Conservation (phyloP, 1,140 invertebrate genomes). For the Ceratina calcarata region DNA sequence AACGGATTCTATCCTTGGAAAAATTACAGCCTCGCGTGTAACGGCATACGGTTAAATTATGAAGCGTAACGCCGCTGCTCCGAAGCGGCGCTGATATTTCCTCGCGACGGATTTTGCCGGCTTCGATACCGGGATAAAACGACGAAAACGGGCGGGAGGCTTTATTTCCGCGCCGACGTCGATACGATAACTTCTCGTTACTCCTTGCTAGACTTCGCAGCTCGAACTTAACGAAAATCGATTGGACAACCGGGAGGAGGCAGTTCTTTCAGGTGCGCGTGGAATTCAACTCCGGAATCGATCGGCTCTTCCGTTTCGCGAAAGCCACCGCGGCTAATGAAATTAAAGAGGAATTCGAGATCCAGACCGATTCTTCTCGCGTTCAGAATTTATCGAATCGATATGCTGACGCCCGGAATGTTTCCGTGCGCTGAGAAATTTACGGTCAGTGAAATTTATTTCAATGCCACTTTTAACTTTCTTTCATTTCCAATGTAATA, state of each 20-base stretch:
- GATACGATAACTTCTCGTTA: slow-evolving; percentile 32
- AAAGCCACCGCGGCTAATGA: slow-evolving; percentile 8
- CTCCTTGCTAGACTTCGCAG: neutral
- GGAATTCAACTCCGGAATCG: neutral
- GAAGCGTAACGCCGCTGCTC: neutral
- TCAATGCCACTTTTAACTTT: neutral
- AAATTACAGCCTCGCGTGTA: neutral
- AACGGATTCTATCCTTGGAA: slow-evolving; percentile 9
- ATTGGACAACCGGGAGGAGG: neutral
- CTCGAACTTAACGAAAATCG: slow-evolving; percentile 32
- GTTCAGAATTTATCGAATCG: slow-evolving; percentile 1
- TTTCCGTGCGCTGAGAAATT: neutral
- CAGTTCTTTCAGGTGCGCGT: neutral
- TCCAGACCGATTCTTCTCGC: slow-evolving; percentile 12
- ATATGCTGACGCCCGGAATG: neutral
- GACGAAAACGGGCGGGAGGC: neutral
- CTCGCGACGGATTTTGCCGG: slow-evolving; percentile 14
- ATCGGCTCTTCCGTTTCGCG: slow-evolving; percentile 11
- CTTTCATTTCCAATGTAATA: too few relatives aligned
- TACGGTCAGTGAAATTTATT: slow-evolving; percentile 8
- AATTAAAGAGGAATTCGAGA: slow-evolving; percentile 22
- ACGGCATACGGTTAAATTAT: slow-evolving; percentile 10
- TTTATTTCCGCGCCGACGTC: slow-evolving; percentile 12
- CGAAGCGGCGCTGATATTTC: slow-evolving; percentile 27
- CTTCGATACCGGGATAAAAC: slow-evolving; percentile 12